Conservation (phyloP, 2,113 vertebrate genomes). For the Apus apus region DNA sequence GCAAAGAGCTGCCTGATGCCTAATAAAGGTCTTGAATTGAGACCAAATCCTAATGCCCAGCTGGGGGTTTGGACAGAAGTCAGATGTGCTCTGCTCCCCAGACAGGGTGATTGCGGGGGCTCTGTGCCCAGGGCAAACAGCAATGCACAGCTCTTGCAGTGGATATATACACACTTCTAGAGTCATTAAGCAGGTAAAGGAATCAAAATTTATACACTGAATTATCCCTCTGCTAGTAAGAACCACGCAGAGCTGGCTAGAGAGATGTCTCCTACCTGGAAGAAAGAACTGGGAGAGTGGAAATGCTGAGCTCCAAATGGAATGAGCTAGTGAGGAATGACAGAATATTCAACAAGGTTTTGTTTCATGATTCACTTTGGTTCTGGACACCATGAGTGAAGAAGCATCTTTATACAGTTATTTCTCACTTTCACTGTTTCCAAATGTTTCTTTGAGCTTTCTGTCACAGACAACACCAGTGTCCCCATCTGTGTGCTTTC, state of each 20-base stretch:
- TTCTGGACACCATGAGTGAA: background rate
- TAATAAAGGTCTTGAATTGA: background rate
- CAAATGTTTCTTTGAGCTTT: background rate
- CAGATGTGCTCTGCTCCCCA: background rate
- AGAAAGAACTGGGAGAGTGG: background rate
- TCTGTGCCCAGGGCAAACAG: background rate
- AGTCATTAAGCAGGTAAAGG: background rate
- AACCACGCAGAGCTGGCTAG: background rate
- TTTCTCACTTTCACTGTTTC: background rate
- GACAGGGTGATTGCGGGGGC: background rate
- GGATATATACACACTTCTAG: background rate
- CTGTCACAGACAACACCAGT: accelerated
- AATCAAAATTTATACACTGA: background rate
- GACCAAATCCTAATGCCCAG: background rate
- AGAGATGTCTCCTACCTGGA: background rate
- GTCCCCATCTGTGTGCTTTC: background rate
- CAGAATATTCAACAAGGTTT: background rate
- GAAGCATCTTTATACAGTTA: background rate
- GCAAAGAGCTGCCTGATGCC: background rate
- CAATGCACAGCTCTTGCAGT: background rate
- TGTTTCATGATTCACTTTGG: background rate
- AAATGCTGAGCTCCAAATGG: background rate
- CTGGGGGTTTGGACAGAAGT: background rate
- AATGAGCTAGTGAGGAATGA: background rate
- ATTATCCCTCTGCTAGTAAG: background rate